Conservation (phyloP, 2,797 vertebrate genomes). For the Spheniscus humboldti region DNA sequence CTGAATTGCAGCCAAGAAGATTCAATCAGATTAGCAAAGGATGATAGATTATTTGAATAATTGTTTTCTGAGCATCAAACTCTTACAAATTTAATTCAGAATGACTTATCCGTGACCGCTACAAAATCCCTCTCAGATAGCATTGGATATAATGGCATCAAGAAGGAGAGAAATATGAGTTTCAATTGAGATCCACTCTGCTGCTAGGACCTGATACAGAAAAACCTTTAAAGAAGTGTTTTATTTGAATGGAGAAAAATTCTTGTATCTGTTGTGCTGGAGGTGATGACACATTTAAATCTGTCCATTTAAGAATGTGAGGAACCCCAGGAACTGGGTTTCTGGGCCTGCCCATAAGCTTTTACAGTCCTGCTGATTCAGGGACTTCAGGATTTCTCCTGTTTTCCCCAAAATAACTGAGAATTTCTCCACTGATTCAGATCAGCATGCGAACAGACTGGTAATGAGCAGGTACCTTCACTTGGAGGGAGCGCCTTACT, state of each 20-base stretch:
- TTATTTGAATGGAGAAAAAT: not conserved
- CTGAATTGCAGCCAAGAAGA: not conserved
- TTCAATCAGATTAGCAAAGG: not conserved
- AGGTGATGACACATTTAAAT: not conserved
- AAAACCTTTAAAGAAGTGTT: not conserved
- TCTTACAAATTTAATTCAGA: not conserved
- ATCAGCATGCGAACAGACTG: not conserved
- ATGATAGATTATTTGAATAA: not conserved
- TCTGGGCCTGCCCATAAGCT: not conserved
- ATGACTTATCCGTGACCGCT: accelerated
- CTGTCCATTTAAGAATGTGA: not conserved
- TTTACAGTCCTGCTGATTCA: not conserved
- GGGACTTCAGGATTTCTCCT: not conserved
- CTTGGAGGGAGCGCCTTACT: not conserved
- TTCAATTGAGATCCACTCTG: not conserved
- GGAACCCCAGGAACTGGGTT: not conserved
- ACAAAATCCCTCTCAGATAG: not conserved
- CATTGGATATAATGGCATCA: not conserved
- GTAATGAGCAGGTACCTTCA: not conserved
- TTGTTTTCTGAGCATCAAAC: not conserved
- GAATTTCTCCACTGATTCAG: not conserved
- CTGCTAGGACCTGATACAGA: not conserved
- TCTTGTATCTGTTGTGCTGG: not conserved
- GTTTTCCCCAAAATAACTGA: not conserved
- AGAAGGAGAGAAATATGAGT: not conserved